Evolutionary conservation across 1,140 invertebrate genomes (phyloP), one percentile per base, ranked within the genome.

Genomic region (Trichonephila clavipes): DNA sequence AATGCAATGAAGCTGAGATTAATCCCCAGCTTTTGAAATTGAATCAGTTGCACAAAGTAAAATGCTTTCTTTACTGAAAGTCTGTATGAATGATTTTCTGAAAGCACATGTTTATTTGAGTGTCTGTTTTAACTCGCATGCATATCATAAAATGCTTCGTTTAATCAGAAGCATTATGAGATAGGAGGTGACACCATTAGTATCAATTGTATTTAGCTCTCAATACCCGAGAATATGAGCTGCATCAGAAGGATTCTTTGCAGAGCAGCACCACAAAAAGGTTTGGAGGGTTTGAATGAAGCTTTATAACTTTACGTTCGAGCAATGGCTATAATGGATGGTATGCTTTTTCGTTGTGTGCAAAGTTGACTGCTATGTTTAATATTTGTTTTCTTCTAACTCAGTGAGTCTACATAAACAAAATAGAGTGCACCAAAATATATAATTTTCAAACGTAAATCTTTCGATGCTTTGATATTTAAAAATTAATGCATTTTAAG

Each of bases 271-370:
- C 44, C 44, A 85, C 21, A 58, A 59, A 59, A 85, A 59, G 82
- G 51, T 59, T 58, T 85, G 58, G 58, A 85, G 82, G 44, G 58
- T 85, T 85, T 59, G 24, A 24, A n/a, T 51, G 28, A 77, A 77
- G 72, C 72, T 77, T 77, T 77, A 10, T 34, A 40, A 34, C 28
- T 18, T 77, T 16, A 77, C 7, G 28, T 77, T 40, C 28, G 34
- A 77, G 28, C 28, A 12, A 58, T 16, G n/a, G 21, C 24, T 85
- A 85, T 85, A 58, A 58, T 85, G 82, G 82, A 85, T 85, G 82
- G 82, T 85, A 85, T 59, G 18, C n/a, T 85, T 85, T 51, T 85
- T 85, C 82, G 82, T 85, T 85, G 82, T 85, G 82, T 85, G 58
- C 82, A 58, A 14, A 77, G 62, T 77, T 40, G 16, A 21, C 28